phyloP scores from a whole-genome alignment of 2,888 invertebrate species.

The Leptogaster cylindrica region DNA sequence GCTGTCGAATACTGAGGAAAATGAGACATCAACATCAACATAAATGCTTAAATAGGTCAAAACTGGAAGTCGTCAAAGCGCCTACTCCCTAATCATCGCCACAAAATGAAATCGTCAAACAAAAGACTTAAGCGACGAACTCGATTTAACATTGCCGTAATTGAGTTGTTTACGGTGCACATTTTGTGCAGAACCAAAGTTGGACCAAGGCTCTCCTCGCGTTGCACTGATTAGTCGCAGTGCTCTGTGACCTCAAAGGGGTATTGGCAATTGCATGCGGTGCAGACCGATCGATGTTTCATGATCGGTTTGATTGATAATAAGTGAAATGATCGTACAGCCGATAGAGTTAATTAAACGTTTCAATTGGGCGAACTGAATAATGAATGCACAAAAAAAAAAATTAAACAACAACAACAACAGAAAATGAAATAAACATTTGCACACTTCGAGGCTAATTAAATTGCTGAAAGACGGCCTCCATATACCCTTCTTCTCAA shows the following conservation, averaged over 20 bases:
- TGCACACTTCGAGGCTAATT: constrained; percentile 36
- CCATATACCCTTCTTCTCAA: constrained; percentile 21
- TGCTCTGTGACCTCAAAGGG: background rate
- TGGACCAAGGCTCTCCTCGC: background rate
- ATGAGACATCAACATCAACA: background rate
- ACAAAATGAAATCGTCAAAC: constrained; percentile 7
- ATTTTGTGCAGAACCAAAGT: background rate
- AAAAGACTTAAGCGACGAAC: constrained; percentile 40
- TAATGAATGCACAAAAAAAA: background rate
- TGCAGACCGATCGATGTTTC: constrained; percentile 21
- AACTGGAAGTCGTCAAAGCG: constrained; percentile 16
- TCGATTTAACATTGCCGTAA: constrained; percentile 16
- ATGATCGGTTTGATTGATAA: constrained; percentile 31
- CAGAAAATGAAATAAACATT: too few species aligned
- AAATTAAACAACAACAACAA: too few species aligned
- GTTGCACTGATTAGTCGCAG: constrained; percentile 9
- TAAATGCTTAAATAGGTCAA: constrained; percentile 39
- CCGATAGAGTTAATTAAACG: constrained; percentile 34
- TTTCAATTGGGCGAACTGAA: constrained; percentile 16
- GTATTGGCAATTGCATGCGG: background rate
- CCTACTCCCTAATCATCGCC: constrained; percentile 2
- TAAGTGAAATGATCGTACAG: constrained; percentile 12
- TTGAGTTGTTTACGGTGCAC: constrained; percentile 24
- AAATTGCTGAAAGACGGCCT: constrained; percentile 9
- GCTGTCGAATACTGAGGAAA: too few species aligned